These are phyloP conservation scores for Notarius quadriscutis DNA, from an alignment of 2,113 vertebrate species.

Conservation along the genomic window DNA sequence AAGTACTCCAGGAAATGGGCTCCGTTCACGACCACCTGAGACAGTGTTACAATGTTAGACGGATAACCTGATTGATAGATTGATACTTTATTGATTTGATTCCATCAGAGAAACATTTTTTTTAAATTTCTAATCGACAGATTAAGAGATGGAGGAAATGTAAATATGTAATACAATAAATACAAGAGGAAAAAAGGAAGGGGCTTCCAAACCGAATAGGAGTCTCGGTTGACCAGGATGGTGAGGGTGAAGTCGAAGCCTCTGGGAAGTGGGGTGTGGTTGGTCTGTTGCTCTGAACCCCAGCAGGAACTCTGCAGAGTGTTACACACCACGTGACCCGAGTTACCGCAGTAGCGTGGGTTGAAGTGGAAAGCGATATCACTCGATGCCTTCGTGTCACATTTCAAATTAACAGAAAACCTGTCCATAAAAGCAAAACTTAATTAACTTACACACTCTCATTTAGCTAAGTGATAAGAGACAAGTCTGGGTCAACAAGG, in stretches of 20 bases:
- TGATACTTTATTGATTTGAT: not conserved
- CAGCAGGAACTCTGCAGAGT: conserved; percentile 54
- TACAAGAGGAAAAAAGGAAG: not conserved
- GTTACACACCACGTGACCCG: conserved; percentile 65
- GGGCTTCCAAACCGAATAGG: conserved; percentile 58
- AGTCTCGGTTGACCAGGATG: conserved; percentile 12
- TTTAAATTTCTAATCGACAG: not conserved
- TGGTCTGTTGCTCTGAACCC: conserved; percentile 62
- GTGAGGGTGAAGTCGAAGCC: conserved; percentile 61
- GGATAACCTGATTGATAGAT: not conserved
- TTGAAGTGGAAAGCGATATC: conserved; percentile 74
- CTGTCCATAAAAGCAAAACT: conserved; percentile 38
- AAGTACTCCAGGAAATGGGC: conserved; percentile 56
- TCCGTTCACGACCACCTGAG: conserved; percentile 65
- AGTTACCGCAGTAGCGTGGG: conserved; percentile 57
- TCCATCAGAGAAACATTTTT: no score
- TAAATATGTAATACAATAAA: not conserved
- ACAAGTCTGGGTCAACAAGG: no score
- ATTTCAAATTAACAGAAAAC: conserved; percentile 66
- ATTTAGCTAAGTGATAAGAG: no score
- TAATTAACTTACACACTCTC: no score
- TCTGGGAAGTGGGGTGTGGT: conserved; percentile 51
- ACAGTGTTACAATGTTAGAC: not conserved
- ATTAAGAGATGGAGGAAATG: not conserved
- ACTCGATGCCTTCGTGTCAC: not conserved